Conservation (phyloP, 2,888 invertebrate species). For the Trypoxylon attenuatum region DNA sequence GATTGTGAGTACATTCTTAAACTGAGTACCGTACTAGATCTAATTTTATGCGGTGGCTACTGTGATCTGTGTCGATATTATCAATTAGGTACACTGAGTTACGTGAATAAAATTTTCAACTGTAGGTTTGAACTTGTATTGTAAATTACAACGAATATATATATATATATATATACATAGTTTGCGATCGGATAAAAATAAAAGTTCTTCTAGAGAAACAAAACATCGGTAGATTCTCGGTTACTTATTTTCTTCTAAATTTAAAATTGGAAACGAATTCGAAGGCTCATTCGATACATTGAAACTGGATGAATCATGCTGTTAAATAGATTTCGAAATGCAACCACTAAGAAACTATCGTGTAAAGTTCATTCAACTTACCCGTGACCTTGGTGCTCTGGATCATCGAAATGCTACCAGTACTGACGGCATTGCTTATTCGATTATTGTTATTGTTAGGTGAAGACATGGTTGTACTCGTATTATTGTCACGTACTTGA, state of each 20-base stretch:
- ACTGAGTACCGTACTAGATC: constrained; percentile 24
- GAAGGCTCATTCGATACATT: neutral
- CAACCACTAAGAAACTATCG: neutral
- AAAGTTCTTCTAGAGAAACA: too few relatives aligned
- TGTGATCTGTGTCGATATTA: neutral
- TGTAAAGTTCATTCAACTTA: constrained; percentile 40
- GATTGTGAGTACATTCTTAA: constrained; percentile 44
- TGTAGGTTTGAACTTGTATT: too few relatives aligned
- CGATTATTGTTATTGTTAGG: constrained; percentile 59
- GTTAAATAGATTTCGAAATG: neutral
- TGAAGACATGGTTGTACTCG: constrained; percentile 42
- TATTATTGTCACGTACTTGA: constrained; percentile 59
- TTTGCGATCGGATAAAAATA: too few relatives aligned
- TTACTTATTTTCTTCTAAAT: too few relatives aligned
- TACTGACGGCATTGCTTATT: constrained; percentile 65
- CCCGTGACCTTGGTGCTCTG: constrained; percentile 63
- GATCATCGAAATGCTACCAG: constrained; percentile 66
- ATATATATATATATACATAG: too few relatives aligned
- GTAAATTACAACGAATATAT: too few relatives aligned
- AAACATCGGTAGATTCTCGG: too few relatives aligned
- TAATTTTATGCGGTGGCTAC: constrained; percentile 17
- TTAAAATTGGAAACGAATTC: too few relatives aligned
- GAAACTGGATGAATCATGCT: neutral
- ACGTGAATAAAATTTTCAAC: too few relatives aligned
- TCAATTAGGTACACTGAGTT: neutral